Percentiles rank a stretch among this genome's conserved stretches.
Evolutionary conservation across 37 sponge, comb jelly and placozoan genomes (phyloP).

Genomic region (Cliona cf. orientalis): DNA sequence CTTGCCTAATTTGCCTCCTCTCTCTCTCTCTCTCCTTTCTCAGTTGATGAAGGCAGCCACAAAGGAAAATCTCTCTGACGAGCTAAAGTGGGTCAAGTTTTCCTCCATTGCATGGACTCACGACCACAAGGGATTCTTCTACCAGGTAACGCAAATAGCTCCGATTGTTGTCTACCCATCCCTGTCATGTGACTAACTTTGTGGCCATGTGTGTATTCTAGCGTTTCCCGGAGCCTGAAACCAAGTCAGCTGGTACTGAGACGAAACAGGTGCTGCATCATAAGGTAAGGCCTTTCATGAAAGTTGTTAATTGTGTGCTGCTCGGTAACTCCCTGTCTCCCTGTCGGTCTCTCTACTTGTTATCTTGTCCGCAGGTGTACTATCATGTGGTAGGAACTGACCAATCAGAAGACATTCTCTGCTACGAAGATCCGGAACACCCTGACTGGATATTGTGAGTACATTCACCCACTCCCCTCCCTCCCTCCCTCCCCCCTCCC

Average conservation of each 20-base stretch:
- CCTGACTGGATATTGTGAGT: slow-evolving; percentile 89
- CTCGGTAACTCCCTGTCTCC: neutral
- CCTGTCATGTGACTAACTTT: neutral
- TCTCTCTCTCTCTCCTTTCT: neutral
- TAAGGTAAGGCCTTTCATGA: slow-evolving; percentile 38
- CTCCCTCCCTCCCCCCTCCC: neutral
- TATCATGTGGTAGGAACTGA: slow-evolving; percentile 79
- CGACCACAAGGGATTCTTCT: slow-evolving; percentile 95
- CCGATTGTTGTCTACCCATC: neutral
- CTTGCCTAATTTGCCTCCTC: neutral
- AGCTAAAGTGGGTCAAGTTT: slow-evolving; percentile 86
- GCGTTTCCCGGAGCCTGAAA: slow-evolving; percentile 66
- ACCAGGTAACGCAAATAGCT: slow-evolving; percentile 49
- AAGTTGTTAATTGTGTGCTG: neutral
- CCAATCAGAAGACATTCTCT: slow-evolving; percentile 84
- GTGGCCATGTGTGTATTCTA: slow-evolving; percentile 3
- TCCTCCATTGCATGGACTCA: slow-evolving; percentile 96
- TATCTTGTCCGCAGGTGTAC: slow-evolving; percentile 71
- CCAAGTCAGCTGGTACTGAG: slow-evolving; percentile 82
- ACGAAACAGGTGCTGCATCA: slow-evolving; percentile 54
- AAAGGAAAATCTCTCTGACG: slow-evolving; percentile 50
- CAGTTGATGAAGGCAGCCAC: slow-evolving; percentile 81
- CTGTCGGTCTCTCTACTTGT: neutral
- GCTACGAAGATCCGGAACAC: slow-evolving; percentile 82
- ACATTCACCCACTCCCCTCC: neutral